phyloP scores from a whole-genome alignment of 1,140 invertebrate species.

The Penaeus chinensis region DNA sequence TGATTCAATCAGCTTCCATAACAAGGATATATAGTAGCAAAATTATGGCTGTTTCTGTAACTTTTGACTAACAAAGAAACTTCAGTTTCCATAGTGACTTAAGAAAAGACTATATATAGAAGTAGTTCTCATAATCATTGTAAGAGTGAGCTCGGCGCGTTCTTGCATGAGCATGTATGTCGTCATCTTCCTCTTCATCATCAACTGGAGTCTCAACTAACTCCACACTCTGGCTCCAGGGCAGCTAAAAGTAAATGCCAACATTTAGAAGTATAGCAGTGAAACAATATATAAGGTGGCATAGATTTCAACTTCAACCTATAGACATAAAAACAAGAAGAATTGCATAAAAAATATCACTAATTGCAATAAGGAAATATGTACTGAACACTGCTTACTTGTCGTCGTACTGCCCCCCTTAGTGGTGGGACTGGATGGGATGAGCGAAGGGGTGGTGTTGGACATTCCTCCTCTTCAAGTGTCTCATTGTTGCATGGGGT shows the following conservation, averaged over 20 bases:
- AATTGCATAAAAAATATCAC: not conserved
- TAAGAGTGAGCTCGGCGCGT: conserved; percentile 50
- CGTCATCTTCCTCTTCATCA: conserved; percentile 22
- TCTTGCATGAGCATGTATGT: not conserved
- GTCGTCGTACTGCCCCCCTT: conserved; percentile 39
- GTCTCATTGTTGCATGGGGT: not conserved
- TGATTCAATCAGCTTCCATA: no score
- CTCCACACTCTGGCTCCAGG: conserved; percentile 46
- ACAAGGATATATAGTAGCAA: no score
- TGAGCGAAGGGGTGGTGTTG: conserved; percentile 22
- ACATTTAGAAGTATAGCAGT: no score
- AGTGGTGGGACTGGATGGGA: conserved; percentile 30
- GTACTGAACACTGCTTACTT: conserved; percentile 13
- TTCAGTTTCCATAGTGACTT: not conserved
- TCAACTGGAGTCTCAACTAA: conserved; percentile 41
- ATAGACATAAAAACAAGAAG: not conserved
- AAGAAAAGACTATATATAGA: conserved; percentile 29
- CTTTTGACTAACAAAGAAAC: no score
- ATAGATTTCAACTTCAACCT: not conserved
- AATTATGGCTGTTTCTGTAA: no score
- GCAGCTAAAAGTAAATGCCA: conserved; percentile 16
- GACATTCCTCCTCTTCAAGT: not conserved
- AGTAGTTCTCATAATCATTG: conserved; percentile 54
- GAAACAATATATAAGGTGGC: no score
- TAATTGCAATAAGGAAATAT: no score